Evolutionary conservation across 2,113 vertebrate species (phyloP), one percentile per base, ranked within the genome.

Genomic region (Machaerirhynchus nigripectus): DNA sequence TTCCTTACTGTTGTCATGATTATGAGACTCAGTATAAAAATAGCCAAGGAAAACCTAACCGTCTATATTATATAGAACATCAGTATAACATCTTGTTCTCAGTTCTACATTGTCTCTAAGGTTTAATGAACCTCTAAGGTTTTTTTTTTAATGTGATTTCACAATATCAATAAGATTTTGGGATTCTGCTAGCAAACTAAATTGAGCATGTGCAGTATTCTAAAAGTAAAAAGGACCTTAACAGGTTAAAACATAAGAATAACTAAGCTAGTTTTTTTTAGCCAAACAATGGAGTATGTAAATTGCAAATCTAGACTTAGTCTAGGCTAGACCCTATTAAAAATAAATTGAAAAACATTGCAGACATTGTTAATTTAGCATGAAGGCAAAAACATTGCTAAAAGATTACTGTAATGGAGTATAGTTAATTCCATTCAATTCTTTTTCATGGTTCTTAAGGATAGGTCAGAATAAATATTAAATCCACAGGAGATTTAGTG

Each of bases 401-500:
- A 77, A 96, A 93, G 42, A 86, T 77, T 88, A 82, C 57, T 68
- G n/a, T 87, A 88, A 87, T 74, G 55, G 49, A 86, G 49, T 87
- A 68, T 73, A 80, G 76, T 75, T 92, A 95, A 95, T 93, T 88
- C 60, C 35, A 52, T 91, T 94, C 79, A 67, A 33, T 88, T 92
- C 13, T 85, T 93, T 89, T 94, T 79, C 81, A 89, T 83, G 57
- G 74, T 89, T 82, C 63, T 93, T 91, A 84, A 84, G 78, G 47
- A 74, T 90, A 87, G 84, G 55, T 95, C 71, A 95, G 56, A 93
- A 92, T 76, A 90, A 90, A 88, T 88, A 96, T 86, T 94, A 93
- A 96, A 96, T 75, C 75, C 83, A 70, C 61, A 61, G 63, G 70
- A 96, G 71, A 84, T 93, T 93, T 92, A 90, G 91, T 94, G 81